These are phyloP conservation scores for Diadophis punctatus DNA, from an alignment of 2,113 vertebrate species.

Conservation along the genomic window DNA sequence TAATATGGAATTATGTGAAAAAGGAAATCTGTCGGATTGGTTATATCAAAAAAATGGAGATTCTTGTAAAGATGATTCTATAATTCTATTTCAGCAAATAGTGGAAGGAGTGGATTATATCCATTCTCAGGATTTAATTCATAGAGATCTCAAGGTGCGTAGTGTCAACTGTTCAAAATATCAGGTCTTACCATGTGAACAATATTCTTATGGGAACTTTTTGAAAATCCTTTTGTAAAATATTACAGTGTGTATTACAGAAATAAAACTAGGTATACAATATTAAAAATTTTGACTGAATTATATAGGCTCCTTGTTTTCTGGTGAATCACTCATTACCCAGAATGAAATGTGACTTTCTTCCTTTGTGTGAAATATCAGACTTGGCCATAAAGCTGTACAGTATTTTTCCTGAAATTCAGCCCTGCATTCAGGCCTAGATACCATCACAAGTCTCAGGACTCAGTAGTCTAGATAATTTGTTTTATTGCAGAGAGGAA, in stretches of 20 bases:
- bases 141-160: slow-evolving; percentile 76
- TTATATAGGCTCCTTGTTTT: neutral
- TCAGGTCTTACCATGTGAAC: neutral
- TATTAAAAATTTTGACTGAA: neutral
- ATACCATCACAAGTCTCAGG: neutral
- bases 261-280: neutral
- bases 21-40: slow-evolving; percentile 63
- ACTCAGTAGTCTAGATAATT: neutral
- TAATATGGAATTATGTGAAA: slow-evolving; percentile 71
- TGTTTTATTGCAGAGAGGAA: neutral
- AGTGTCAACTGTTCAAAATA: neutral
- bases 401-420: neutral
- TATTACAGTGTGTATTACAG: too few relatives aligned
- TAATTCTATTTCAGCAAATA: slow-evolving; percentile 67
- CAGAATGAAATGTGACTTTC: neutral
- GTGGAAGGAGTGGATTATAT: slow-evolving; percentile 64
- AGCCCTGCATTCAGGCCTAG: neutral
- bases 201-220: neutral
- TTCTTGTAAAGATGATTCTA: slow-evolving; percentile 10
- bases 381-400: neutral
- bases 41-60: rapidly evolving
- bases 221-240: neutral
- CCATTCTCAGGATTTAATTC: slow-evolving; percentile 64
- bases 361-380: neutral
- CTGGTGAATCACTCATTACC: neutral